Base-by-base conservation (phyloP, 2,797 vertebrate species). In the Sebastiscus albofasciatus region DNA sequence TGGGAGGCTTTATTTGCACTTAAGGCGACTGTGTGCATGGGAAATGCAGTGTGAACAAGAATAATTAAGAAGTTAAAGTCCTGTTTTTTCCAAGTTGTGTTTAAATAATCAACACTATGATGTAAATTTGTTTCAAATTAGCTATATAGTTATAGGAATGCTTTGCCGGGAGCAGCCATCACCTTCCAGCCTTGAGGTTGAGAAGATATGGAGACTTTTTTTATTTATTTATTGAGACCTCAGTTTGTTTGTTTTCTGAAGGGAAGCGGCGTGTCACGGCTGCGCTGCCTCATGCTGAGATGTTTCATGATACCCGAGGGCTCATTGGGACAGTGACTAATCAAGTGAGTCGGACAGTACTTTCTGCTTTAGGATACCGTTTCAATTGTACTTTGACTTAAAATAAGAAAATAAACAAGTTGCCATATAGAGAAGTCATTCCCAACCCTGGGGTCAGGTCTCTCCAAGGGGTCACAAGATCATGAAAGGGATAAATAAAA, bases 1-100 rank as follows among this genome's bases (percentile, higher is more conserved):
- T 99, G 98, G 98, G 96, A 96, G 96, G 94, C 96, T 99, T 99
- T 98, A 99, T 99, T 97, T 98, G 97, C 98, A 99, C 98, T 98
- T 97, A 98, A 97, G 98, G 98, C 97, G 95, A 96, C 96, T 95
- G 88, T 92, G 95, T 98, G 97, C 96, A 97, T 96, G 97, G 96
- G 97, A 97, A 98, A 98, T 97, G 97, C 97, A 97, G 97, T 97
- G 97, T 97, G 97, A 97, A 97, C 96, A 97, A 97, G 97, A 99
- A 98, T 99, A 98, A 99, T 99, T 99, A 99, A 98, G 97, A 99
- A 98, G 97, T 98, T 98, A 96, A 96, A 89, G 97, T 97, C 96
- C 95, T 96, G 95, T 96, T 97, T 95, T 92, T 85, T 95, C 84
- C 83, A 92, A 92, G 78, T 93, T 96, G 96, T 83, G 96, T 96